Evolutionary conservation across 2,113 vertebrate species (phyloP).

Genomic region (Centrocercus urophasianus): DNA sequence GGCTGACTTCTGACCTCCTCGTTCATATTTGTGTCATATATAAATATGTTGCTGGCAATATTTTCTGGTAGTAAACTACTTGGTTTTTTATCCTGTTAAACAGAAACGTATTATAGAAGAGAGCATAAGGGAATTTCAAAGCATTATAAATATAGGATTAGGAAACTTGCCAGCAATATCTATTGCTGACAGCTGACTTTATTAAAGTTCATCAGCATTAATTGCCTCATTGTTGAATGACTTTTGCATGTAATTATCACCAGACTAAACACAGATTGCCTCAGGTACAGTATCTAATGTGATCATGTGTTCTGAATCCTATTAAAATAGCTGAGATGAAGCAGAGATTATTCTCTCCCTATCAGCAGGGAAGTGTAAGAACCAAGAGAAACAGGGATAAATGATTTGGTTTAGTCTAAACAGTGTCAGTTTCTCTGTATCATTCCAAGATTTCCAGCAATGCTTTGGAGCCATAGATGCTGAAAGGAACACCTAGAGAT

Average conservation of each 20-base stretch:
- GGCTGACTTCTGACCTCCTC: slow-evolving; percentile 58
- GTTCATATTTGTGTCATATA: slow-evolving; percentile 58
- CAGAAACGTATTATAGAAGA: slow-evolving; percentile 62
- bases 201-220: slow-evolving; percentile 82
- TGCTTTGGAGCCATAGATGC: neutral
- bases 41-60: slow-evolving; percentile 62
- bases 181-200: slow-evolving; percentile 77
- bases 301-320: slow-evolving; percentile 62
- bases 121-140: slow-evolving; percentile 77
- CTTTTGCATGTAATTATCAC: slow-evolving; percentile 77
- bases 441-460: neutral
- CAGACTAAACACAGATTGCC: slow-evolving; percentile 78
- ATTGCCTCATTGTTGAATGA: slow-evolving; percentile 76
- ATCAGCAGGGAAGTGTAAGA: slow-evolving; percentile 17
- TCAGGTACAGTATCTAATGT: slow-evolving; percentile 73
- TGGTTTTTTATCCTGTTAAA: slow-evolving; percentile 67
- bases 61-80: slow-evolving; percentile 62
- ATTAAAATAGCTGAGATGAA: slow-evolving; percentile 62
- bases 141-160: slow-evolving; percentile 76
- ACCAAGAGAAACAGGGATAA: neutral
- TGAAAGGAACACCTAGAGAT: slow-evolving; percentile 27
- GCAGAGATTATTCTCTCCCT: slow-evolving; percentile 26
- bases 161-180: slow-evolving; percentile 77
- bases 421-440: neutral
- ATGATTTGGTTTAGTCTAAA: neutral